Percentiles rank a stretch among this genome's conserved stretches.
Conservation (phyloP, 2,797 vertebrate species). For the Pagetopsis macropterus region DNA sequence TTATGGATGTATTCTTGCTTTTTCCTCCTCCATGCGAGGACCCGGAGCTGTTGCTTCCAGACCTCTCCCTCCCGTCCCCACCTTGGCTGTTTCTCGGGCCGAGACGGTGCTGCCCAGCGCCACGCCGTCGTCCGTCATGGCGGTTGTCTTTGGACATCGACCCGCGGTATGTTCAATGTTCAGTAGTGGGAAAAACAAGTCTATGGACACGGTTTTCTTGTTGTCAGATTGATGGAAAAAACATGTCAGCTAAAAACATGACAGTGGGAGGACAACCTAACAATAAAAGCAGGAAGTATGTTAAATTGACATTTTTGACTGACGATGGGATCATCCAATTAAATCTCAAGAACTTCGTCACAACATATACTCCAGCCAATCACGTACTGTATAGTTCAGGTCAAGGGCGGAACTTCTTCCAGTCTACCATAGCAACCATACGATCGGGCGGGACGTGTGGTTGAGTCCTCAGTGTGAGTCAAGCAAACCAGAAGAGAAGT, state of each 20-base stretch:
- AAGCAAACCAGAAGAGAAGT: background rate
- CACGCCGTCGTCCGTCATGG: constrained; percentile 84
- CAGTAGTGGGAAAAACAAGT: background rate
- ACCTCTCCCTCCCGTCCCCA: constrained; percentile 85
- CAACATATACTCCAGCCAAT: constrained; percentile 54
- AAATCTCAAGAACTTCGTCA: background rate
- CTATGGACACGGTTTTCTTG: constrained; percentile 23
- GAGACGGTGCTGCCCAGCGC: constrained; percentile 82
- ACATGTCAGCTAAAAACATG: constrained; percentile 73
- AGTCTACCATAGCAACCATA: constrained; percentile 79
- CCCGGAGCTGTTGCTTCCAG: constrained; percentile 87
- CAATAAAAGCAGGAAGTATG: constrained; percentile 71
- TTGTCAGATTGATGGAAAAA: constrained; percentile 62
- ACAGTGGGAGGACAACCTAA: constrained; percentile 65
- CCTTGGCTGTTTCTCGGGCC: constrained; percentile 80
- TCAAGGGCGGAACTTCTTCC: constrained; percentile 57
- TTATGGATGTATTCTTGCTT: constrained; percentile 78
- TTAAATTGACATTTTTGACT: constrained; percentile 36
- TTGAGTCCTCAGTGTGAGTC: constrained; percentile 24
- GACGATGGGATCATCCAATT: constrained; percentile 61
- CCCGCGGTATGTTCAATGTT: constrained; percentile 16
- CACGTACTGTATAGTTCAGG: constrained; percentile 13
- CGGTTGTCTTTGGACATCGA: constrained; percentile 87
- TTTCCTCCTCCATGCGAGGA: constrained; percentile 88
- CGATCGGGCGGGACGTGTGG: constrained; percentile 63